Base-by-base conservation (phyloP, 2,888 invertebrate genomes). In the Agapetus fuscipes region DNA sequence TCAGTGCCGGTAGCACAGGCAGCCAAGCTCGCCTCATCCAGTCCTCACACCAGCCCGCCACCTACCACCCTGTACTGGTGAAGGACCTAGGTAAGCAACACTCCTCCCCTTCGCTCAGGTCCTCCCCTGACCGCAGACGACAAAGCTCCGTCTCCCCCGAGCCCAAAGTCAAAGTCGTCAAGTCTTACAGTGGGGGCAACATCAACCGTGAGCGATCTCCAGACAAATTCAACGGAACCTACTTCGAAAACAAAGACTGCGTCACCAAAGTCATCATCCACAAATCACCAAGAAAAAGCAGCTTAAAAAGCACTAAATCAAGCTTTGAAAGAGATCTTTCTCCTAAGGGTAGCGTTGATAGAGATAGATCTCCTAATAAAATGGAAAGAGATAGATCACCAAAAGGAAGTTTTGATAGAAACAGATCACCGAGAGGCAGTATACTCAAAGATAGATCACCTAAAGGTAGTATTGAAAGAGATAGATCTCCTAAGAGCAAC, bases 11-110 rank as follows among this genome's bases (percentile, higher is more conserved):
- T 58, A 91, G 90, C 66, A 90, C 90, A 36, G 87, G 91, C 56
- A 89, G 88, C 61, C 89, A 90, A 66, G 90, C 93, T 43, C 80
- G 89, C 56, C 78, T 93, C 57, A 89, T 93, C 60, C 91, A 91
- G 69, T 88, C 91, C 50, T 93, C 91, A 52, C 87, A 91, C 66
- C 89, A 90, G 57, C 93, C 93, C 43, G 83, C 88, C 55, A 86
- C 83, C 62, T 91, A 90, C 66, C 89, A 91, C 55, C 90, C 91
- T 42, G 80, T 84, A 52, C 79, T 82, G 62, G 80, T 84, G 58
- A 85, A 87, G 72, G 89, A 89, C 70, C 69, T 89, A 78, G 88
- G 89, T 89, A 84, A 83, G 84, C 52, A 49, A 48, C 52, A 51
- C 41, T 68, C 68, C 49, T 66, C 66, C 3, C 62, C 63, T 36